Evolutionary conservation across 2,113 vertebrate genomes (phyloP), one percentile per base, ranked within the genome.

Genomic region (Xyliphius kryptos): DNA sequence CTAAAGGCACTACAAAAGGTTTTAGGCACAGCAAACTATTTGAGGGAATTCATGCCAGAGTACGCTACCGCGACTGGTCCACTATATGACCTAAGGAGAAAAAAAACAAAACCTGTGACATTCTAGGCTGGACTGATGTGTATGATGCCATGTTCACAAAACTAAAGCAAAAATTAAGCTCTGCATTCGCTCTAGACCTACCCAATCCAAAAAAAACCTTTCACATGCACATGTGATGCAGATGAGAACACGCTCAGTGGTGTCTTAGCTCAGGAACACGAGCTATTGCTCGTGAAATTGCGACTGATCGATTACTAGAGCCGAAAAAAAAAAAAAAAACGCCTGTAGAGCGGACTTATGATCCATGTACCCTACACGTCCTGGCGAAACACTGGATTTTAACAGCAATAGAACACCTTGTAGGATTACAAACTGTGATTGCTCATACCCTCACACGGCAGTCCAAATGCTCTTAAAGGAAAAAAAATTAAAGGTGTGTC

Each of bases 321-420:
- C 7, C 19, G 26, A 1, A 32, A 32, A 32, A 32, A 32, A 32
- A n/a, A n/a, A n/a, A n/a, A n/a, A n/a, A n/a, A n/a, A n/a, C 37
- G 8, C 15, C 16, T 0, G 20, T 67, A 0, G 19, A 67, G 2
- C 56, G 20, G 14, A 51, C 17, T 0, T 59, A 48, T 14, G 64
- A 67, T 55, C 56, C 47, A 16, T 67, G 64, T 13, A 67, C 54
- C 11, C 64, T 58, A 20, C 64, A 67, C 5, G 38, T 60, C 0
- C 56, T 67, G 0, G 56, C 49, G 4, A 26, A 60, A 1, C 22
- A 61, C 8, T 67, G 49, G 37, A 54, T 67, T 48, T 0, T 61
- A 21, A 47, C 40, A 47, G 2, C 11, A 10, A 54, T 56, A 22
- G 55, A 66, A n/a, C 63, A 32, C 6, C 19, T 65, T 19, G 53